These are phyloP conservation scores for Cephus pygmeus DNA, from an alignment of 2,888 invertebrate species.

Conservation along the genomic window DNA sequence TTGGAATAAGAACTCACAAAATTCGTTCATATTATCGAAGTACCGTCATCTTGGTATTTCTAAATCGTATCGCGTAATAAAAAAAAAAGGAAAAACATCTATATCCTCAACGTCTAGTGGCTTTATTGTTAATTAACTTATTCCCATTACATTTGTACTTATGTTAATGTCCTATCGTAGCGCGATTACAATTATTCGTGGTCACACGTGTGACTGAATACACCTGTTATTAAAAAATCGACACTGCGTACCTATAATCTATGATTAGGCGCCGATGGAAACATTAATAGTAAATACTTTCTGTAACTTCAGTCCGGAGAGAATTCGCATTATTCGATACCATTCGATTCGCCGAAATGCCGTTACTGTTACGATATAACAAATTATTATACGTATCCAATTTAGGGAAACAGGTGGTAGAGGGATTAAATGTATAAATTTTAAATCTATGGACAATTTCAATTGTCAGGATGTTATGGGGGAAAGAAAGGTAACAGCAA, in stretches of 20 bases:
- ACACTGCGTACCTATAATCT: background rate
- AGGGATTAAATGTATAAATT: background rate
- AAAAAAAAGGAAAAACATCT: background rate
- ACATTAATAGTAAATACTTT: background rate
- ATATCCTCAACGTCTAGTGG: background rate
- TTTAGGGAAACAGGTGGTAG: background rate
- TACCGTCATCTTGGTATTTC: background rate
- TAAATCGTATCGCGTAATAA: background rate
- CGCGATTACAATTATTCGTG: background rate
- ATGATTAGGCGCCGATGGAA: background rate
- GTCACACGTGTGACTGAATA: background rate
- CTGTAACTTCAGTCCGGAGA: background rate
- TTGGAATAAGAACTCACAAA: background rate
- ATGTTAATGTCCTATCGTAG: background rate
- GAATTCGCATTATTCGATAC: background rate
- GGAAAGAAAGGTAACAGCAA: background rate
- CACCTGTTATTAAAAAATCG: background rate
- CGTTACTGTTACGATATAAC: background rate
- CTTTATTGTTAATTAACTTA: background rate
- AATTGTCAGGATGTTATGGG: background rate
- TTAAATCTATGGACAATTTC: background rate
- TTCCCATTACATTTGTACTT: background rate
- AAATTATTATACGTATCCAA: background rate
- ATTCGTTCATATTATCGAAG: background rate
- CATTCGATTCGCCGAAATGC: background rate